Conservation (phyloP, 2,113 vertebrate species). For the Naja naja region DNA sequence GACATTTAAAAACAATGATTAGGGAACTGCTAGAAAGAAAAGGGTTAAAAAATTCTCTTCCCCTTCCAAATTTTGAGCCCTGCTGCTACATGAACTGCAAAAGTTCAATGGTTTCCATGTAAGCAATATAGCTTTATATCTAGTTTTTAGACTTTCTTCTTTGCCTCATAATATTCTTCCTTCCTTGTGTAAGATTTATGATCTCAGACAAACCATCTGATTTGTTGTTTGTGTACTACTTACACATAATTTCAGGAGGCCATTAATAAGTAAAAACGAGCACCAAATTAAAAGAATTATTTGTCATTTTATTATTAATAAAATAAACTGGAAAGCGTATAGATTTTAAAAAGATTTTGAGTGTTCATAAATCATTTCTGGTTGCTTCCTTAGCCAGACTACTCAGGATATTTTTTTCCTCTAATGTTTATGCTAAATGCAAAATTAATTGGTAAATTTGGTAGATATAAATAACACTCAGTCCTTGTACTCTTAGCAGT, state of each 20-base stretch:
- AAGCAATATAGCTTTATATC: background rate
- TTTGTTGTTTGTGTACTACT: slow-evolving; percentile 34
- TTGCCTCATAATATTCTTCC: background rate
- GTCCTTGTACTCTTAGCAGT: slow-evolving; percentile 7
- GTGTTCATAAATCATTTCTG: slow-evolving; percentile 20
- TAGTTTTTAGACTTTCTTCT: background rate
- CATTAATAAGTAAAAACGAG: slow-evolving; percentile 22
- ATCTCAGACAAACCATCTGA: slow-evolving; percentile 10
- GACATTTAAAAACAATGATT: background rate
- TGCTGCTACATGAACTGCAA: background rate
- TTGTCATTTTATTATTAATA: slow-evolving; percentile 34
- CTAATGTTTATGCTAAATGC: slow-evolving; percentile 14
- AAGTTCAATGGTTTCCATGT: background rate
- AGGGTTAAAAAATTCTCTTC: background rate
- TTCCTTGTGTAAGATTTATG: slow-evolving; percentile 7
- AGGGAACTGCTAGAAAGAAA: background rate
- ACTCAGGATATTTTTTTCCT: background rate
- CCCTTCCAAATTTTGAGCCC: background rate
- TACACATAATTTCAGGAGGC: background rate
- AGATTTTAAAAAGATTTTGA: slow-evolving; percentile 14
- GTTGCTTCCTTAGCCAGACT: background rate
- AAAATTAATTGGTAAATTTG: slow-evolving; percentile 32
- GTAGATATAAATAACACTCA: slow-evolving; percentile 28
- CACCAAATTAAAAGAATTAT: slow-evolving; percentile 24
- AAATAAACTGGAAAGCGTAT: slow-evolving; percentile 38